These are phyloP conservation scores for Aporrectodea caliginosa DNA, from an alignment of 1,140 invertebrate species.

Conservation along the genomic window DNA sequence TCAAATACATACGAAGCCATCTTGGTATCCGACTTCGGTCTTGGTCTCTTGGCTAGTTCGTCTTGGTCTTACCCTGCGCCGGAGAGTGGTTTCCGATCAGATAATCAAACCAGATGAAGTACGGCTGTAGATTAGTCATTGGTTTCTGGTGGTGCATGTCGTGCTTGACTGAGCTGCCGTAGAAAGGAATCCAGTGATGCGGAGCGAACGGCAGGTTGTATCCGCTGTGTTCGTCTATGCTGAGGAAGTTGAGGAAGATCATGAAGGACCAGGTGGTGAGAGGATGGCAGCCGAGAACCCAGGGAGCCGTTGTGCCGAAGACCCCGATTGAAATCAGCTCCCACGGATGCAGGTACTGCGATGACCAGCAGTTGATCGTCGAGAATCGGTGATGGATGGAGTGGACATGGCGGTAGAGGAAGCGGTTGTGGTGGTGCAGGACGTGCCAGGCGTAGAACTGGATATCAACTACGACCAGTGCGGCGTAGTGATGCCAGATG, in stretches of 20 bases:
- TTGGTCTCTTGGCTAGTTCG: too few relatives aligned
- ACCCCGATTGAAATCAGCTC: slow-evolving; percentile 44
- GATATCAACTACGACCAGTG: slow-evolving; percentile 43
- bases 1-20: too few relatives aligned
- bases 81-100: slow-evolving; percentile 36
- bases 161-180: slow-evolving; percentile 44
- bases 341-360: slow-evolving; percentile 48
- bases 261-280: slow-evolving; percentile 44
- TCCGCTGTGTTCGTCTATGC: slow-evolving; percentile 40
- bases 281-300: slow-evolving; percentile 42
- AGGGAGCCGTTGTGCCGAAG: slow-evolving; percentile 34
- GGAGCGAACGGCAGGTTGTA: slow-evolving; percentile 46
- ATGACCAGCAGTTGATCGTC: slow-evolving; percentile 42
- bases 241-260: slow-evolving; percentile 18
- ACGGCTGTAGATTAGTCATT: slow-evolving; percentile 46
- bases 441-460: slow-evolving; percentile 44
- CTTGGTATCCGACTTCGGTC: too few relatives aligned
- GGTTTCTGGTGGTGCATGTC: slow-evolving; percentile 46
- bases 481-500: slow-evolving; percentile 37
- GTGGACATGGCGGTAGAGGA: slow-evolving; percentile 45
- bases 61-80: background rate
- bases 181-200: slow-evolving; percentile 43
- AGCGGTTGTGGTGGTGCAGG: slow-evolving; percentile 41
- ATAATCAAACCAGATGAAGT: slow-evolving; percentile 44
- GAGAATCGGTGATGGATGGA: slow-evolving; percentile 47